These are phyloP conservation scores for Darevskia mixta DNA, from an alignment of 2,797 vertebrate species.

Conservation along the genomic window DNA sequence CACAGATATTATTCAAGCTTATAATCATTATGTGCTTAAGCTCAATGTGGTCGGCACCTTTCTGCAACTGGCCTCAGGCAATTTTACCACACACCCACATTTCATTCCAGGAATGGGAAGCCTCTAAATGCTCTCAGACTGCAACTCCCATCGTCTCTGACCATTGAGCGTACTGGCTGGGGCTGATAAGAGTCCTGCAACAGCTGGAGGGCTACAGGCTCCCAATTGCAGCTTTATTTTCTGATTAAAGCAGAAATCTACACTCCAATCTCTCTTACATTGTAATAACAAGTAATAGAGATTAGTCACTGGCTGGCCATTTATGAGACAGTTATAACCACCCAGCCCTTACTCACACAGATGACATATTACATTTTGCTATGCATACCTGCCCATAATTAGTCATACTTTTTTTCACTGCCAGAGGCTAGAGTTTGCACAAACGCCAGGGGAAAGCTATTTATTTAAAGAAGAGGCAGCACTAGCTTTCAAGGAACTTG, in stretches of 20 bases:
- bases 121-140: no score
- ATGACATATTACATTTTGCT: background rate
- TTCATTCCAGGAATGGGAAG: background rate
- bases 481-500: background rate
- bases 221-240: no score
- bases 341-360: background rate
- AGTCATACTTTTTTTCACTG: conserved; percentile 2
- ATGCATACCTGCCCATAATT: background rate
- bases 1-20: background rate
- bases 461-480: background rate
- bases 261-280: background rate
- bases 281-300: background rate
- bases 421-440: background rate
- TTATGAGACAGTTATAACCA: conserved; percentile 1
- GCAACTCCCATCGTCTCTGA: no score
- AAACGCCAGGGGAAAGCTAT: background rate
- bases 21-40: conserved; percentile 9
- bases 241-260: background rate
- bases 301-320: background rate
- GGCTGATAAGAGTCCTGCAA: no score
- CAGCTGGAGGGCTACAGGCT: no score
- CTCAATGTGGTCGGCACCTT: background rate
- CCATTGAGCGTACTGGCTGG: no score
- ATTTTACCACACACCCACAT: rapidly evolving
- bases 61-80: background rate